Base-by-base conservation (phyloP, 2,113 vertebrate species). In the Cheilinus undulatus region DNA sequence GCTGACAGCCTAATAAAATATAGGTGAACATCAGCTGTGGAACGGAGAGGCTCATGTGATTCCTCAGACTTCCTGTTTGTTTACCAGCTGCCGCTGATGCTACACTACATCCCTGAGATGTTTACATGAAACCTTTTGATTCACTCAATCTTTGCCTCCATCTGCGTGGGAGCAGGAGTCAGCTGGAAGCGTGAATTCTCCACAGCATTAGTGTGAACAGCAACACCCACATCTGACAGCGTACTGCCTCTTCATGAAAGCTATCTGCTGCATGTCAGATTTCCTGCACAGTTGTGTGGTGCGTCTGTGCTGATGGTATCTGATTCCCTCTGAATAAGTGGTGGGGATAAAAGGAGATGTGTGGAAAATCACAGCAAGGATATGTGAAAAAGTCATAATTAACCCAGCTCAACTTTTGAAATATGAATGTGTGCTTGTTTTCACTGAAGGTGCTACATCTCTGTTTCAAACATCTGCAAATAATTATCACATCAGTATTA, bases 91-190 rank as follows among this genome's bases (percentile, higher is more conserved):
- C 63, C 23, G 22, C 43, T 45, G 36, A 66, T 43, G 53, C 22
- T 28, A 36, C 58, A 26, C 36, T 60, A 74, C 53, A 20, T 4
- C 51, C 13, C 8, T 22, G 22, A 58, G 64, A 74, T 46, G 45
- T 40, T 63, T 30, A 50, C 42, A 68, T 46, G 50, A 34, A 50
- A 23, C 14, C 63, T 23, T 56, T 34, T 50, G 56, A 67, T 48
- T 56, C 13, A 3, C 49, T 56, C 50, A 42, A 22, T 54, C 52
- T 60, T 59, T 48, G 38, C 64, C 57, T 50, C 50, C 54, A 42
- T 58, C 50, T 62, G 43, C 30, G 59, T 43, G 53, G 58, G 53
- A 66, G 50, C 56, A 62, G 50, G 24, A 67, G 30, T 60, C 54
- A 46, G 53, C 38, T 58, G 30, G 56, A 52, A 69, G 53, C 13